Base-by-base conservation (phyloP, 2,888 invertebrate genomes). In the Rotaria macrura region DNA sequence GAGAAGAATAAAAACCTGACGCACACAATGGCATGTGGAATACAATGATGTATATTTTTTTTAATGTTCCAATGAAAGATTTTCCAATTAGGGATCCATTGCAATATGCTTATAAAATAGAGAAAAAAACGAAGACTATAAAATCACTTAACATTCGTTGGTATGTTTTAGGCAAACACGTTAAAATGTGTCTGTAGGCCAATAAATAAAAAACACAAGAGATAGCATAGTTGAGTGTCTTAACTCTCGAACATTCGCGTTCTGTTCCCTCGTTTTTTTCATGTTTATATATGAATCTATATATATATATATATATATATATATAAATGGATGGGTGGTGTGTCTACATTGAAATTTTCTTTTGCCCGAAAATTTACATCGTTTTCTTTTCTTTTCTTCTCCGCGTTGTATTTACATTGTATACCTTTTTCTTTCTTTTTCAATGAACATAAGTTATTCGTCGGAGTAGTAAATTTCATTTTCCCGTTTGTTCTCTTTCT, bases 401-500 rank as follows among this genome's bases (percentile, higher is more conserved):
- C 38, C 65, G 17, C 20, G n/a, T 34, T 34, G 5, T 29, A 65
- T 65, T 29, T 65, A 29, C 29, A 5, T 34, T 65, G 14, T 65
- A 65, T 65, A 65, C 65, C 34, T 65, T 65, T 14, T 43, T 43
- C 43, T 43, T 49, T 49, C 14, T 14, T 49, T 14, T 34, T 34
- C 20, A 34, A 65, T 65, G 65, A 34, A 65, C 34, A 34, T 34
- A 34, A 34, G 34, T 17, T 17, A 65, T 34, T 65, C 65, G 34
- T 34, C 6, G 65, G 10, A 17, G 38, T 65, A 65, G 65, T 65
- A 65, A 65, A 65, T 34, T 65, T 65, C 20, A 65, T 65, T 65
- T 65, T 65, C 65, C 65, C 65, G 65, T 65, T 65, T 65, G 65
- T 65, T 65, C 65, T 65, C 38, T 65, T 65, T 65, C 65, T 49